These are phyloP conservation scores for Tauraco hartlaubi DNA, from an alignment of 2,797 vertebrate species.

Conservation along the genomic window DNA sequence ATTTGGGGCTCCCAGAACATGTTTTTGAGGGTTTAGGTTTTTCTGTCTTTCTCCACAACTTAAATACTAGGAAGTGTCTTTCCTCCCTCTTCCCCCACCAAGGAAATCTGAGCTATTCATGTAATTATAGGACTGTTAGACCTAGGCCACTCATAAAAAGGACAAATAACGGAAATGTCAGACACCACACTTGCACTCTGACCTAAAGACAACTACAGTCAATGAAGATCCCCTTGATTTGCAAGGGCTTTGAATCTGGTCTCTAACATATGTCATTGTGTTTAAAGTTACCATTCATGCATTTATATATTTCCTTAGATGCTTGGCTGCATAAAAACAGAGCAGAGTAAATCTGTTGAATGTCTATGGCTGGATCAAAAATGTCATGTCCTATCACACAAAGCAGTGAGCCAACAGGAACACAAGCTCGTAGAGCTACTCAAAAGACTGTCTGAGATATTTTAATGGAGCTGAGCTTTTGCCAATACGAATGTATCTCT, in stretches of 20 bases:
- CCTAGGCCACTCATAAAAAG: background rate
- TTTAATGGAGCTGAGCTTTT: background rate
- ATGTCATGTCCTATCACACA: background rate
- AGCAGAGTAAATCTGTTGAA: background rate
- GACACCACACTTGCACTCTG: background rate
- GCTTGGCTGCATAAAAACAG: background rate
- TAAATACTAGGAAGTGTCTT: background rate
- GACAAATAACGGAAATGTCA: background rate
- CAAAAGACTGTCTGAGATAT: background rate
- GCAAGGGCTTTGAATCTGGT: background rate
- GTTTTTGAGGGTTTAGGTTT: background rate
- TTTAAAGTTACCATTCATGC: background rate
- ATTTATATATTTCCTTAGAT: background rate
- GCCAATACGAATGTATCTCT: background rate
- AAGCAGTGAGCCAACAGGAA: background rate
- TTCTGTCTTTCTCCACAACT: background rate
- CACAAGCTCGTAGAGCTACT: background rate
- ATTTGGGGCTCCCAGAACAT: background rate
- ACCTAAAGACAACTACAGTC: background rate
- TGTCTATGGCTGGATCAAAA: background rate
- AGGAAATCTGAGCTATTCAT: background rate
- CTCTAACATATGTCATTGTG: background rate
- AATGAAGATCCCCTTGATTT: background rate
- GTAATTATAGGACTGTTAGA: background rate
- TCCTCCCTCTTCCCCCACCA: rapidly evolving